Evolutionary conservation across 2,797 vertebrate species (phyloP), one percentile per base, ranked within the genome.

Genomic region (Arrhamphus sclerolepis): DNA sequence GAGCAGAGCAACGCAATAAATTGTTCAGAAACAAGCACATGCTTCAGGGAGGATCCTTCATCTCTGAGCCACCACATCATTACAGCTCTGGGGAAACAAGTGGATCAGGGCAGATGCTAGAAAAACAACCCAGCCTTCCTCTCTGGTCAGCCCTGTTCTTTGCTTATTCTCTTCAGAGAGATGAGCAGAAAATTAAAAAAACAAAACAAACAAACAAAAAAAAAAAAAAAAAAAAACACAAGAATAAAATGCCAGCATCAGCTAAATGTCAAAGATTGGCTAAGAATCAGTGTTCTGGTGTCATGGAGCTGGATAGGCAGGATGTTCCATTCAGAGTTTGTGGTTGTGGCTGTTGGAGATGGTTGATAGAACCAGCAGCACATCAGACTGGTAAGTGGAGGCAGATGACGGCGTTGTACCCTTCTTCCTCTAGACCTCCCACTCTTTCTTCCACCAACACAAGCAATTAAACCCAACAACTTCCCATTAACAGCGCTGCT

Each of bases 331-430:
- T 87, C 73, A 65, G 65, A 80, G 66, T 57, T 66, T 88, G 87
- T 75, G 89, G 86, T 89, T 82, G 70, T 72, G 78, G 81, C 78
- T 84, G 53, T 71, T 64, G 72, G 60, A 83, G 76, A 79, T 72
- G 80, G 55, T 57, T 65, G 63, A 67, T 56, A 52, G 67, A 81
- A 78, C 67, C 82, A 77, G 80, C 70, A 76, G 79, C 75, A 74
- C 73, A 80, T 81, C 77, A 86, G 69, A 81, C 80, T 72, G 70
- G 75, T 84, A 87, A 90, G 85, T 82, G 75, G 80, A 87, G 80
- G 80, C 83, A 91, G 88, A 89, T 84, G 82, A 85, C 62, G 72
- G 75, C 72, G 63, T 66, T 51, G 39, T 63, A 82, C 66, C 67
- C 67, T 68, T 60, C 62, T 55, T 64, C 56, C 49, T 29, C 29